Percentiles rank a stretch among this genome's conserved stretches.
These are phyloP conservation scores for Scaptomyza graminum DNA, from an alignment of 1,140 invertebrate species.

Conservation along the genomic window DNA sequence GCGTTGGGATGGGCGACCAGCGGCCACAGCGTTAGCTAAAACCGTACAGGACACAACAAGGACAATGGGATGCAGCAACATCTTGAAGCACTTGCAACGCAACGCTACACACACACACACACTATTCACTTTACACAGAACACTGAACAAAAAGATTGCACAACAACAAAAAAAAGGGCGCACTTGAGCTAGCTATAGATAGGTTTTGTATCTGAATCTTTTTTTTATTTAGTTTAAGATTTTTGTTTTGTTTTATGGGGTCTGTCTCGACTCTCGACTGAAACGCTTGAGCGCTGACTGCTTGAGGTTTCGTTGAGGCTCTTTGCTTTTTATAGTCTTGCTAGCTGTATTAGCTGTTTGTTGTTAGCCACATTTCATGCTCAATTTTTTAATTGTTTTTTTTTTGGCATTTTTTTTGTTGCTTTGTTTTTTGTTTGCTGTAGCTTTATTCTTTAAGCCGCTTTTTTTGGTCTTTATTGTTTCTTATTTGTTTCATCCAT, in stretches of 20 bases:
- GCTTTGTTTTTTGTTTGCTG: neutral
- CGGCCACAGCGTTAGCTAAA: conserved; percentile 18
- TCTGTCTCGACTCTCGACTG: conserved; percentile 6
- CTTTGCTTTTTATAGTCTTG: conserved; percentile 64
- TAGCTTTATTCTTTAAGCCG: conserved; percentile 9
- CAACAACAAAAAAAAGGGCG: conserved; percentile 13
- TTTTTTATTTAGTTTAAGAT: neutral
- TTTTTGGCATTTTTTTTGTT: conserved; percentile 26
- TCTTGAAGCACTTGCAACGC: conserved; percentile 28
- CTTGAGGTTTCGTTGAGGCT: conserved; percentile 32
- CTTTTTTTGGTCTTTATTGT: conserved; percentile 17
- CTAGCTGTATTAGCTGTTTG: conserved; percentile 5
- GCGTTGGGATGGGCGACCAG: conserved; percentile 54
- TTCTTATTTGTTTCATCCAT: neutral
- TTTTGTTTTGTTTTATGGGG: conserved; percentile 6
- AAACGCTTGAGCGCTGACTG: conserved; percentile 55
- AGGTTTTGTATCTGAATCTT: neutral
- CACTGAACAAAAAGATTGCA: conserved; percentile 11
- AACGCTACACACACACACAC: neutral
- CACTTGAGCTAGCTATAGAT: neutral
- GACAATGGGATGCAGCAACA: conserved; percentile 39
- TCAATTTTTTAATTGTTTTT: conserved; percentile 72
- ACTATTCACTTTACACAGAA: conserved; percentile 5
- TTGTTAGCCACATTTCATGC: conserved; percentile 39
- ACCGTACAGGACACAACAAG: conserved; percentile 36